A percentile compares a stretch with the other conserved stretches of the same genome.
These are phyloP conservation scores for Cancer borealis DNA, from an alignment of 2,888 invertebrate genomes.

Conservation along the genomic window DNA sequence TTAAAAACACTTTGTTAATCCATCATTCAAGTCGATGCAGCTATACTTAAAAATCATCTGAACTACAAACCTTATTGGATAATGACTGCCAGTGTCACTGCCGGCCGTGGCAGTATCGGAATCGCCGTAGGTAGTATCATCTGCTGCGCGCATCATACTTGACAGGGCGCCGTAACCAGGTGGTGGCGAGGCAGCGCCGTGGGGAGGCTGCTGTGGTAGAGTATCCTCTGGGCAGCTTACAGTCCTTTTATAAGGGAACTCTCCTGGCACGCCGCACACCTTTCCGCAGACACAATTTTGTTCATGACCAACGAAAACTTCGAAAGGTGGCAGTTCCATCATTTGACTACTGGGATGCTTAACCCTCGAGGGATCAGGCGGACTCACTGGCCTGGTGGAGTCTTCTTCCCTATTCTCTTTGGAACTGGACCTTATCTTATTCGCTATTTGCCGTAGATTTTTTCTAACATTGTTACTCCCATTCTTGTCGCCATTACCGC, in stretches of 20 bases:
- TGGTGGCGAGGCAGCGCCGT: conserved; percentile 25
- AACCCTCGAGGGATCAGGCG: neutral
- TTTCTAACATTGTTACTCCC: conserved; percentile 37
- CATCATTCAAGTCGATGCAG: neutral
- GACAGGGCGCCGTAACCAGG: conserved; percentile 22
- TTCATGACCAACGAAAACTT: conserved; percentile 1
- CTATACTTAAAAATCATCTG: neutral
- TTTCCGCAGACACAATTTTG: neutral
- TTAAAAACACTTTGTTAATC: neutral
- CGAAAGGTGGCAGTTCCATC: conserved; percentile 45
- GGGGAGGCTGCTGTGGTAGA: conserved; percentile 3
- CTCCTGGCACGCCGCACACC: neutral
- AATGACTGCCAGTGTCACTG: conserved; percentile 48
- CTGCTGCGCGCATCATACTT: conserved; percentile 54
- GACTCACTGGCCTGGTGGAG: neutral
- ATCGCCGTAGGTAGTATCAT: conserved; percentile 59
- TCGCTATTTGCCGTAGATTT: conserved; percentile 56
- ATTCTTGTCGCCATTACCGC: neutral
- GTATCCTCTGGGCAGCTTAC: neutral
- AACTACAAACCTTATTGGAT: conserved; percentile 2
- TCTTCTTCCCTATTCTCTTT: neutral
- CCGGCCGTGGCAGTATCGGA: conserved; percentile 55
- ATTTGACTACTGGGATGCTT: neutral
- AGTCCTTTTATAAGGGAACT: neutral
- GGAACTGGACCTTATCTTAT: neutral